These are phyloP conservation scores for Hiodon alosoides DNA, from an alignment of 2,113 vertebrate species.

Conservation along the genomic window DNA sequence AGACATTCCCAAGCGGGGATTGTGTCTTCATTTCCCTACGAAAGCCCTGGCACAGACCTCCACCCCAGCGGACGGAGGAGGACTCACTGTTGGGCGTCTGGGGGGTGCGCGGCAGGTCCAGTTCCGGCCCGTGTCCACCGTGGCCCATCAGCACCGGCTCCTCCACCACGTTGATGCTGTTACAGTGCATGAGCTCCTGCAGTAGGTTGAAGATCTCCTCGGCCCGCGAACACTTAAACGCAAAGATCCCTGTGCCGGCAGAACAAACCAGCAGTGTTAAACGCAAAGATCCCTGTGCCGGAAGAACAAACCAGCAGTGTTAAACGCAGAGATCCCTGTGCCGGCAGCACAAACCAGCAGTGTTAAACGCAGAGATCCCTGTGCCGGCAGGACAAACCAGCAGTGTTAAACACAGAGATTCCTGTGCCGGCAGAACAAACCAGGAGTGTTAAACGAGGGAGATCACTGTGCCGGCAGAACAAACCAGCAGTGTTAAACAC, in stretches of 20 bases:
- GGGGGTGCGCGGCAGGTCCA: conserved; percentile 72
- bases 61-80: not conserved
- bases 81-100: conserved; percentile 80
- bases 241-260: conserved; percentile 83
- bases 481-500: too few species aligned
- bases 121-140: conserved; percentile 66
- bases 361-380: too few species aligned
- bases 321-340: too few species aligned
- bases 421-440: too few species aligned
- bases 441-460: too few species aligned
- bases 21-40: not conserved
- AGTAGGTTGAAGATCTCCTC: conserved; percentile 97
- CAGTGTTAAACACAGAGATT: too few species aligned
- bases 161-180: conserved; percentile 94
- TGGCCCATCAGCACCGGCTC: conserved; percentile 86
- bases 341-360: too few species aligned
- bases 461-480: too few species aligned
- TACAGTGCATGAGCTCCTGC: conserved; percentile 97
- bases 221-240: conserved; percentile 92
- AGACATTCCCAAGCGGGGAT: not conserved
- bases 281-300: not conserved
- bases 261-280: not conserved
- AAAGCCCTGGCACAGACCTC: not conserved
- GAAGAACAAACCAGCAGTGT: too few species aligned
- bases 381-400: too few species aligned